A percentile compares a stretch with the other conserved stretches of the same genome.
These are phyloP conservation scores for Phasianus colchicus DNA, from an alignment of 2,113 vertebrate species.

Conservation along the genomic window DNA sequence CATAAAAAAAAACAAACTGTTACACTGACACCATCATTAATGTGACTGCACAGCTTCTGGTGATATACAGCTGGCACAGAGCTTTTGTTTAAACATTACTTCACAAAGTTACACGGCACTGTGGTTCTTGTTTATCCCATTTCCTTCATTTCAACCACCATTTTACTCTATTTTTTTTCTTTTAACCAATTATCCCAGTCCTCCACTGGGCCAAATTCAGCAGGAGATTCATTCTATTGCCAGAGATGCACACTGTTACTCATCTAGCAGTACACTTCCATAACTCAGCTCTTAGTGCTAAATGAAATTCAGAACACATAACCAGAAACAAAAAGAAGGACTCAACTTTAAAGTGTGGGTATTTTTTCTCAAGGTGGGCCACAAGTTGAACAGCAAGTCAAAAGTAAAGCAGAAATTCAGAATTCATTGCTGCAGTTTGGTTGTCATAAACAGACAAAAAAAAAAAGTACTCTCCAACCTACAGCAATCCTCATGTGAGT, in stretches of 20 bases:
- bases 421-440: not conserved
- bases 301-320: not conserved
- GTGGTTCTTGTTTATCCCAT: not conserved
- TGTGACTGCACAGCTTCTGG: not conserved
- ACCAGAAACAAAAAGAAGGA: not conserved
- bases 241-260: not conserved
- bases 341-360: not conserved
- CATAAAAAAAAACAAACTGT: not conserved
- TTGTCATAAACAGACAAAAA: not conserved
- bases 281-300: not conserved
- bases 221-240: not conserved
- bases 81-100: not conserved
- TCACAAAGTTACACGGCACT: not conserved
- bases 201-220: not conserved
- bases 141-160: not conserved
- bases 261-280: not conserved
- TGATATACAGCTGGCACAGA: not conserved
- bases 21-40: not conserved
- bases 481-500: not conserved
- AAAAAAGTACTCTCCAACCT: not conserved
- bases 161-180: not conserved
- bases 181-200: not conserved
- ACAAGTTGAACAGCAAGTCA: not conserved
- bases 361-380: accelerated
- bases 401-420: not conserved